Base-by-base conservation (phyloP, 2,888 invertebrate species). In the Lochmaea capreae region DNA sequence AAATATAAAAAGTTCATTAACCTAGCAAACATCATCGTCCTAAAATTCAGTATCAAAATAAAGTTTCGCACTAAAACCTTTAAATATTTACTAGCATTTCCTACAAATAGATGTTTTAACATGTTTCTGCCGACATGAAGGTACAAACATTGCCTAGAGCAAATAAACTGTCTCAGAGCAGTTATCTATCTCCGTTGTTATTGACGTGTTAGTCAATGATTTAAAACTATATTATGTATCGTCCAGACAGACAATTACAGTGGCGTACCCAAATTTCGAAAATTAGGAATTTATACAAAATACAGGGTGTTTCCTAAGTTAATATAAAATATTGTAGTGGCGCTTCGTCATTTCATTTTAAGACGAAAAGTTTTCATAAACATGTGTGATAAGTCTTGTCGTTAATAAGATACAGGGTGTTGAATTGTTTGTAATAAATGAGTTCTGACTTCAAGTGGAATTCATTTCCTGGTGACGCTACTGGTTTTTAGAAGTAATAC, bases 81-180 rank as follows among this genome's bases (percentile, higher is more conserved):
- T 26, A 61, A 61, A 61, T 39, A 61, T 61, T 61, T 61, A 61
- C 33, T 9, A 39, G 33, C 33, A 39, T 59, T 59, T 58, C 58
- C 58, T 58, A 5, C 26, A 58, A 58, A 18, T 26, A 18, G 58
- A 58, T 61, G n/a, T 61, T 61, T 61, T 39, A 39, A 39, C 9
- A 61, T 39, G 9, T 39, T 33, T 9, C 39, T 61, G 5, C 59
- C 33, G 26, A 3, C 59, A 59, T 10, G 6, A 8, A 61, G 18
- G 61, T 59, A 12, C 39, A 39, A 52, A 66, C 66, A 66, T 26
- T 26, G 66, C 16, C n/a, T n/a, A 52, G 39, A 66, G 66, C 49
- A 66, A 66, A 66, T 52, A 66, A 66, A 66, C 66, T n/a, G 54
- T 52, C 11, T 54, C 66, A 52, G 26, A 65, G 12, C 18, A 18